phyloP scores from a whole-genome alignment of 2,113 vertebrate genomes.

The Corythaixoides concolor region DNA sequence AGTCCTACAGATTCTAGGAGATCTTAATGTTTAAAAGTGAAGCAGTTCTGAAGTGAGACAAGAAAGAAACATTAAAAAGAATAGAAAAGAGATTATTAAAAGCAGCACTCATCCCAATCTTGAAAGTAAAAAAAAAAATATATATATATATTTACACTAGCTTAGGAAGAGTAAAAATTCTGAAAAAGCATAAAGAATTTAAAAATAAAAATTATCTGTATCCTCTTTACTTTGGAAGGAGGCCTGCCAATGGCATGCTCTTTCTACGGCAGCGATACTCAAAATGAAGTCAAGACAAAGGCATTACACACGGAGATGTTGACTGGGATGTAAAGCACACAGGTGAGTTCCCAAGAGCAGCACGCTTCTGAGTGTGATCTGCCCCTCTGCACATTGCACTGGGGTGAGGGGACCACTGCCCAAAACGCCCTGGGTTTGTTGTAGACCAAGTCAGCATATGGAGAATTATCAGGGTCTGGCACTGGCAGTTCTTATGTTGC shows the following conservation, averaged over 20 bases:
- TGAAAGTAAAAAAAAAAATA: not conserved
- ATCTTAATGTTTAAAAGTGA: not conserved
- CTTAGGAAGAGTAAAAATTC: not conserved
- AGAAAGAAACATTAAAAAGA: not conserved
- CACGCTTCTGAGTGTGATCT: rapidly evolving
- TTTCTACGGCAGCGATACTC: rapidly evolving
- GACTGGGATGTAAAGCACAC: not conserved
- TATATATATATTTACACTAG: not conserved
- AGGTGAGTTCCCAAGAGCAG: not conserved
- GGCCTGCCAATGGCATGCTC: rapidly evolving
- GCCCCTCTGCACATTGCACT: not conserved
- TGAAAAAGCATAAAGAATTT: not conserved
- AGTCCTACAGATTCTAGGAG: not conserved
- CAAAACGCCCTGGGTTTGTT: not conserved
- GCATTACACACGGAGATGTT: not conserved
- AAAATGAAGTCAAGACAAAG: not conserved
- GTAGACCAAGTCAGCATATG: not conserved
- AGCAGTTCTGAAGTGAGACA: not conserved
- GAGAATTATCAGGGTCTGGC: not conserved
- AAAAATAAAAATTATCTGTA: not conserved
- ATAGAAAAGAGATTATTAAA: not conserved
- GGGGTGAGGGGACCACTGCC: not conserved
- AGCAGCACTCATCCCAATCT: rapidly evolving
- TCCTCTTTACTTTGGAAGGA: not conserved
- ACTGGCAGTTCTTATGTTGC: not conserved